A percentile compares a stretch with the other conserved stretches of the same genome.
These are phyloP conservation scores for Vicugna pacos DNA, from an alignment of 2,113 vertebrate species.

Conservation along the genomic window DNA sequence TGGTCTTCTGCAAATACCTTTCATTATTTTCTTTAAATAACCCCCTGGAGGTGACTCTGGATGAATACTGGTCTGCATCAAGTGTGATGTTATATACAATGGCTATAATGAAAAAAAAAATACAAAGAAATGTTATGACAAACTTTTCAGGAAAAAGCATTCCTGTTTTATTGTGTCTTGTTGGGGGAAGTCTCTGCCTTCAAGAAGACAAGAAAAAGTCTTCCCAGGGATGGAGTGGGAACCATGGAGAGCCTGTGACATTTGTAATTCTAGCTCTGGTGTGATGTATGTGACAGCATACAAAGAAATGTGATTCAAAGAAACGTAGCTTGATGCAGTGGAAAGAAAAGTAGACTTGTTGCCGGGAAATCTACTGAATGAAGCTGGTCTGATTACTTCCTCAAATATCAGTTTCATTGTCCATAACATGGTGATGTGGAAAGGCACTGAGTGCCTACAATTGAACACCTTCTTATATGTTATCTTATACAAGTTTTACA, in stretches of 20 bases:
- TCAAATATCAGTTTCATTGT: not conserved
- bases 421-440: not conserved
- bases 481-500: not conserved
- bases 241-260: not conserved
- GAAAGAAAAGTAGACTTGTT: not conserved
- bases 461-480: not conserved
- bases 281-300: not conserved
- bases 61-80: constrained; percentile 92
- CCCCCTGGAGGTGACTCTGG: constrained; percentile 92
- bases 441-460: not conserved
- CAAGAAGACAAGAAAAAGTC: not conserved
- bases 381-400: not conserved
- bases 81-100: constrained; percentile 91
- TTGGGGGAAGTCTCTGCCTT: not conserved
- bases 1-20: constrained; percentile 86
- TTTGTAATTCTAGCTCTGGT: not conserved
- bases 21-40: constrained; percentile 92
- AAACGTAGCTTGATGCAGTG: not conserved
- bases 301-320: not conserved
- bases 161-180: not conserved
- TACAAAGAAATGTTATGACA: not conserved
- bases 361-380: not conserved
- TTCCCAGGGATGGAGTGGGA: not conserved
- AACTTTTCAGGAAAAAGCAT: not conserved
- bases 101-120: constrained; percentile 70